Evolutionary conservation across 2,797 vertebrate genomes (phyloP).

Genomic region (Neopelma chrysocephalum): DNA sequence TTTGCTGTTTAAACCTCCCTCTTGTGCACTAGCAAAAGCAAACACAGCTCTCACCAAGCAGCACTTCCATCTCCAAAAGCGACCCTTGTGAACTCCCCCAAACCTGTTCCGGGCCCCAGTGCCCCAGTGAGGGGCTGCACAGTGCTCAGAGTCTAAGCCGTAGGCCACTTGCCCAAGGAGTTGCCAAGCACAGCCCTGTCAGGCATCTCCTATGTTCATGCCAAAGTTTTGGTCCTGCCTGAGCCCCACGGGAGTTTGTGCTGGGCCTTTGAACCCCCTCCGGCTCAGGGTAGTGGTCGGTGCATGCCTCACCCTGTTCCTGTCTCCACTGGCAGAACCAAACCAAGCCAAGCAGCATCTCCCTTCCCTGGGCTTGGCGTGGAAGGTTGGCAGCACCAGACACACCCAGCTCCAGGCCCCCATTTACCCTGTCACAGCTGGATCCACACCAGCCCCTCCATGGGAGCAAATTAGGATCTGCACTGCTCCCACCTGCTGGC

Average conservation of each 20-base stretch:
- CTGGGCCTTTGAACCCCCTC: no score
- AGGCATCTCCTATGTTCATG: fast-evolving
- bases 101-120: fast-evolving
- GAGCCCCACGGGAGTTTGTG: fast-evolving
- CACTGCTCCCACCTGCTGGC: neutral
- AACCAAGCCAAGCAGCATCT: fast-evolving
- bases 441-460: neutral
- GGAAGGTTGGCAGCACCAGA: neutral
- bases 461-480: fast-evolving
- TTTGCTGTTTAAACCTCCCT: neutral
- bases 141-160: fast-evolving
- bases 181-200: fast-evolving
- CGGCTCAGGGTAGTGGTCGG: fast-evolving
- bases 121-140: neutral
- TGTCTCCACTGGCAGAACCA: fast-evolving
- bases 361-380: neutral
- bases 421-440: fast-evolving
- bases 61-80: neutral
- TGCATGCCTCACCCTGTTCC: neutral
- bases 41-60: neutral
- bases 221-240: neutral
- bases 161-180: neutral
- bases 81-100: neutral
- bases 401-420: neutral
- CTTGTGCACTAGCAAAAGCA: neutral